Evolutionary conservation across 2,888 invertebrate species (phyloP), one percentile per base, ranked within the genome.

Genomic region (Agyllia agylla): DNA sequence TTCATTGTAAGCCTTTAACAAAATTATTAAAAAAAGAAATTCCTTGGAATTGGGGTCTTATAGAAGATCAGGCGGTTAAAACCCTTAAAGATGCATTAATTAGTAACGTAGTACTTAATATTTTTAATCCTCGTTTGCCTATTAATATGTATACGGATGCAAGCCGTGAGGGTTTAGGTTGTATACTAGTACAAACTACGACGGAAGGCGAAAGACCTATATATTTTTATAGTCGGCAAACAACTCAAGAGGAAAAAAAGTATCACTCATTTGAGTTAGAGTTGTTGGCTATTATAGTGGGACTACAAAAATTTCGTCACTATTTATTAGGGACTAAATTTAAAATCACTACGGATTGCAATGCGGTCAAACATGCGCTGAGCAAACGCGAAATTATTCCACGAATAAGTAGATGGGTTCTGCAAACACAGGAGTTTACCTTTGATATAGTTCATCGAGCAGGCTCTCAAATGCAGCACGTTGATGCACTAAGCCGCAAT

Each of bases 201-300:
- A 15, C 81, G 0, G 82, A 92, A 6, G 88, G 87, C 0, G 94
- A 93, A 83, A 93, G 93, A 78, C 95, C 94, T 94, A 3, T 95
- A 89, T 1, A 96, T 94, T 94, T 86, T 85, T 95, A 93, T 79
- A 96, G 96, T 81, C 88, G 95, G 38, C 95, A 95, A 85, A 95
- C 96, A 0, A 95, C 95, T 0, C 90, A 87, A 0, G 94, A 95
- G 0, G 96, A 96, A 92, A 87, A 92, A 13, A 95, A 93, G 27
- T 96, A 96, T 86, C 95, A 95, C 20, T 95, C 95, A 0, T 95
- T 96, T 30, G 96, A 97, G 92, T 49, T 84, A n/a, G 84, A 84
- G n/a, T 20, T 77, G 6, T 75, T 84, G 20, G 83, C 87, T 13
- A 64, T 89, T 35, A 49, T 81, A 3, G 81, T 84, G 9, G 85